Evolutionary conservation across 2,797 vertebrate species (phyloP).

Genomic region (Lindbergichthys nudifrons): DNA sequence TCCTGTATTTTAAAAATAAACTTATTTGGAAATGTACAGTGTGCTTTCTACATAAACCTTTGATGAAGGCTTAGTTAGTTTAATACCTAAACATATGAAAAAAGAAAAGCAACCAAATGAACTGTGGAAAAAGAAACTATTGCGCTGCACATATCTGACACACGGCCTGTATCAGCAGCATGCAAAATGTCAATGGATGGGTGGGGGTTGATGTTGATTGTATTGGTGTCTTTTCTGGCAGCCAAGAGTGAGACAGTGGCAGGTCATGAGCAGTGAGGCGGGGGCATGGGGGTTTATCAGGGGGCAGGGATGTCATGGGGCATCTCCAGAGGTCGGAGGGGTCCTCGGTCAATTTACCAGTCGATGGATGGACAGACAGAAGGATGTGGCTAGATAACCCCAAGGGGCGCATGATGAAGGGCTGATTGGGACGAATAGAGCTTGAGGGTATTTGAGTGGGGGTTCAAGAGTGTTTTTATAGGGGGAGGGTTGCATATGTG

Average conservation of each 20-base stretch:
- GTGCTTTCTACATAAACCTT: too few species aligned
- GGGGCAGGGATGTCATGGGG: conserved; percentile 38
- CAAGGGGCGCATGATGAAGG: conserved; percentile 48
- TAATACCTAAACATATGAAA: conserved; percentile 4
- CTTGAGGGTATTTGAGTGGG: conserved; percentile 18
- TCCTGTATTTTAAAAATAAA: too few species aligned
- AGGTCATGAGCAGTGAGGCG: conserved; percentile 59
- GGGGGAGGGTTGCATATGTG: conserved; percentile 20
- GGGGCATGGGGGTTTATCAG: conserved; percentile 9
- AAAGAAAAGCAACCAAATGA: conserved; percentile 11
- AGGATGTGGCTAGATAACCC: conserved; percentile 49
- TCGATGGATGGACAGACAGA: conserved; percentile 57
- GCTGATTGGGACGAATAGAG: conserved; percentile 48
- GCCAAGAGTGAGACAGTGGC: conserved; percentile 50
- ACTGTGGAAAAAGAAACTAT: conserved; percentile 30
- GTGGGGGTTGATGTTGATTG: conserved; percentile 11
- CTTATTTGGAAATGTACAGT: too few species aligned
- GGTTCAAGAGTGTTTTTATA: conserved; percentile 40
- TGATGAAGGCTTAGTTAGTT: too few species aligned
- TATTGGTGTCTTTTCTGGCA: conserved; percentile 23
- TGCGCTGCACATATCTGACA: conserved; percentile 42
- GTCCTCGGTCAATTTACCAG: conserved; percentile 66
- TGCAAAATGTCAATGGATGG: conserved; percentile 43
- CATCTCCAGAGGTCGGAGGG: conserved; percentile 41
- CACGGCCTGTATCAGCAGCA: conserved; percentile 42